Conservation (phyloP, 1,140 invertebrate species). For the Mesaphorura yosii region DNA sequence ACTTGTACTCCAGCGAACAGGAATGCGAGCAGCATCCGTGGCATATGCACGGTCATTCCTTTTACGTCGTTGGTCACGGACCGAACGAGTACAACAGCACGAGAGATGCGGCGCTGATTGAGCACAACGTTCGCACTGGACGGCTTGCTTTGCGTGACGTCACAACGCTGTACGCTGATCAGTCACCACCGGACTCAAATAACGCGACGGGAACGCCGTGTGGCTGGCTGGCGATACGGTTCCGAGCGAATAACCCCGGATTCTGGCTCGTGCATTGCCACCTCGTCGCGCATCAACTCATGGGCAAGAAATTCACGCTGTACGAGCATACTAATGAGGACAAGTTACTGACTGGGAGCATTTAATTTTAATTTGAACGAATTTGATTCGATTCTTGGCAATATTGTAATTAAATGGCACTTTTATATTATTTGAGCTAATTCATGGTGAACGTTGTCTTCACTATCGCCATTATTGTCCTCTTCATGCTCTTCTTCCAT, state of each 20-base stretch:
- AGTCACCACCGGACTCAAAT: not conserved
- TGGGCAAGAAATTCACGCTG: constrained; percentile 17
- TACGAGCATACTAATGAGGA: constrained; percentile 11
- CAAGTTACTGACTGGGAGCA: too few relatives aligned
- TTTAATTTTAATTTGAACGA: too few relatives aligned
- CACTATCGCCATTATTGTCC: too few relatives aligned
- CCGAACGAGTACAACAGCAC: constrained; percentile 11
- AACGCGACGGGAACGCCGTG: not conserved
- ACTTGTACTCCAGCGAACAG: not conserved
- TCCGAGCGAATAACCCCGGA: constrained; percentile 14
- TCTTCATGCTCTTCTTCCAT: too few relatives aligned
- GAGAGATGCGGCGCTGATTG: constrained; percentile 4
- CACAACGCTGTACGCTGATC: not conserved
- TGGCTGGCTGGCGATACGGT: constrained; percentile 16
- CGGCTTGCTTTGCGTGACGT: constrained; percentile 4
- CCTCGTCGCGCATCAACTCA: constrained; percentile 11
- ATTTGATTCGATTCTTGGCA: too few relatives aligned
- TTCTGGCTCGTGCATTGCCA: constrained; percentile 18
- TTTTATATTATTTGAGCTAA: too few relatives aligned
- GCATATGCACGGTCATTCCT: constrained; percentile 21
- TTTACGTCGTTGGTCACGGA: constrained; percentile 19
- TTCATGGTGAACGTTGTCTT: too few relatives aligned
- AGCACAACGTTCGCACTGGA: constrained; percentile 3
- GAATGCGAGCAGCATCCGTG: constrained; percentile 22
- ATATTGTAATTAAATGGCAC: too few relatives aligned